Conservation (phyloP, 2,888 invertebrate genomes). For the Ophonus ardosiacus region DNA sequence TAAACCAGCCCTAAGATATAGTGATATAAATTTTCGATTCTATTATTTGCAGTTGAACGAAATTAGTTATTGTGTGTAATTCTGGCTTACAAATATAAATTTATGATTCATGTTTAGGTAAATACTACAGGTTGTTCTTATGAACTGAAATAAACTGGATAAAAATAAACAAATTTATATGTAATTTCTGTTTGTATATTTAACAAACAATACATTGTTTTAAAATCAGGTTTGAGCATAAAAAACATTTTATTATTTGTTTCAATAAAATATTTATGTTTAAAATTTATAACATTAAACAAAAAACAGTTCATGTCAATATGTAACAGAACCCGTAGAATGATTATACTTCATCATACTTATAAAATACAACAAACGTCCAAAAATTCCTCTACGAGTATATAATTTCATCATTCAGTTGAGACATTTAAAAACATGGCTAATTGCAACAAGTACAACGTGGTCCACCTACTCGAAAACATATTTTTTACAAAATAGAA, state of each 20-base stretch:
- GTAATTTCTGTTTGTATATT: constrained; percentile 4
- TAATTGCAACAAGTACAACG: constrained; percentile 29
- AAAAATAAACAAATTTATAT: constrained; percentile 28
- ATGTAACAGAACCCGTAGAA: not conserved
- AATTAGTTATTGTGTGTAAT: not conserved
- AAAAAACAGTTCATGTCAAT: not conserved
- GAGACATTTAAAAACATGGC: constrained; percentile 25
- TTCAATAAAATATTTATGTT: not conserved
- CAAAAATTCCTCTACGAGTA: not conserved
- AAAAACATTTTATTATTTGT: not conserved
- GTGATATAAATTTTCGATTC: not conserved
- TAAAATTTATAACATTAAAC: not conserved
- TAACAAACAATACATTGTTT: not conserved
- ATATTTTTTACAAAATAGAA: constrained; percentile 46
- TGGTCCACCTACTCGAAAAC: constrained; percentile 38
- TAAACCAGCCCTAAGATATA: too few relatives aligned
- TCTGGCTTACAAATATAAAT: constrained; percentile 2
- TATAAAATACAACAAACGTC: not conserved
- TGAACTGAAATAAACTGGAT: constrained; percentile 23
- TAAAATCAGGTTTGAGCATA: not conserved
- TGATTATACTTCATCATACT: not conserved
- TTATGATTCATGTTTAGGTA: constrained; percentile 20
- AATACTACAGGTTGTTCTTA: constrained; percentile 24
- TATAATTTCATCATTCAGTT: constrained; percentile 14
- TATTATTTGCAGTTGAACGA: not conserved